Base-by-base conservation (phyloP, 2,888 invertebrate genomes). In the Vandiemenella viatica region DNA sequence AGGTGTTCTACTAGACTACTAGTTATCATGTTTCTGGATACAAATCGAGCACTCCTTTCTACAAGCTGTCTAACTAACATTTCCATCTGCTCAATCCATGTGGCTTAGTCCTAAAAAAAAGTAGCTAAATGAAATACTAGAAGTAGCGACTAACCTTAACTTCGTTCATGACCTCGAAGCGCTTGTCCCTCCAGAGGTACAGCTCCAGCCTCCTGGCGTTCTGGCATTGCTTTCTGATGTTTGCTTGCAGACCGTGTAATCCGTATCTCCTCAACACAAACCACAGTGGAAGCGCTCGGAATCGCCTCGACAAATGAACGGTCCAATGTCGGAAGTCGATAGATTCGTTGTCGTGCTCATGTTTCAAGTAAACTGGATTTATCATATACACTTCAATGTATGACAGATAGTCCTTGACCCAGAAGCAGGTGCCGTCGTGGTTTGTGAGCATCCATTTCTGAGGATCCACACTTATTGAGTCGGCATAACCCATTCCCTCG, bases 391-490 rank as follows among this genome's bases (percentile, higher is more conserved):
- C 89, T 23, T 80, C 79, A 3, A 88, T 89, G 45, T 91, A 68
- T 50, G 77, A 76, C 60, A 82, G 80, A 37, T 81, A 73, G 62
- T 88, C 83, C 48, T 46, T 37, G 45, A 79, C 87, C 90, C 90
- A 91, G 63, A 91, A 71, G 16, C 83, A 79, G 0, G 88, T 85
- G 56, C 87, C 86, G 63, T 91, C 90, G 57, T 87, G 88, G 63
- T 83, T 85, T 4, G 85, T 82, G 49, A 90, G 68, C 61, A 91
- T 68, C 79, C 88, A 84, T 67, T 91, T 91, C 64, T 88, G 88
- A 0, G 90, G 84, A 63, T 91, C 91, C 8, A 84, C 83, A 62
- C 88, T 88, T 66, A 91, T 85, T 0, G 89, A 89, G 62, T 83
- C 81, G 0, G 84, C 88, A 62, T 80, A 77, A 67, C 87, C 77